Conservation (phyloP, 1,140 invertebrate species). For the Plectrocnemia conspersa region DNA sequence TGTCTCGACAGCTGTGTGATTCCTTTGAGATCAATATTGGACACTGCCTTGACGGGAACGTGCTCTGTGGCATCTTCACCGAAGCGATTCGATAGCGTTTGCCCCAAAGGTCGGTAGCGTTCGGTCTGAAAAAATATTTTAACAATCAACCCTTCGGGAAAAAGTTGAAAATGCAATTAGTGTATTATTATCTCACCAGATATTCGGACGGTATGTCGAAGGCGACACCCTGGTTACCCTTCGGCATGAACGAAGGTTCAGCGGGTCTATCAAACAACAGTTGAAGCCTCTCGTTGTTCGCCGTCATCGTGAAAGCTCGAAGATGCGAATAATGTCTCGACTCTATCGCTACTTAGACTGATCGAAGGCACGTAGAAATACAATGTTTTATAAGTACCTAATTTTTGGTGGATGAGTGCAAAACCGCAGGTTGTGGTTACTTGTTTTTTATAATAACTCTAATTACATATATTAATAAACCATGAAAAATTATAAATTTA, state of each 20-base stretch:
- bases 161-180: neutral
- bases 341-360: neutral
- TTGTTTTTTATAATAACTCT: neutral
- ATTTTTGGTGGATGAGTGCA: neutral
- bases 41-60: slow-evolving; percentile 50
- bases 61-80: slow-evolving; percentile 46
- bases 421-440: slow-evolving; percentile 6
- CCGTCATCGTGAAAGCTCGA: neutral
- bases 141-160: neutral
- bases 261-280: slow-evolving; percentile 59
- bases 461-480: too few species aligned
- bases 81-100: slow-evolving; percentile 51
- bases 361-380: neutral
- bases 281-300: slow-evolving; percentile 39
- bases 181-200: slow-evolving; percentile 28
- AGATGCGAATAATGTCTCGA: neutral
- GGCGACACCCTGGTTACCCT: slow-evolving; percentile 53
- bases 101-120: slow-evolving; percentile 42
- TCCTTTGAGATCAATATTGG: slow-evolving; percentile 49
- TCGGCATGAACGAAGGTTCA: slow-evolving; percentile 60
- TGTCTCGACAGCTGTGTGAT: slow-evolving; percentile 47
- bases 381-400: neutral
- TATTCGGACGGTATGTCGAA: slow-evolving; percentile 58
- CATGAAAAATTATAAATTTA: too few species aligned
- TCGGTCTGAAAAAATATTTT: slow-evolving; percentile 42